Conservation (phyloP, 1,140 invertebrate species). For the Caenorhabditis remanei region DNA sequence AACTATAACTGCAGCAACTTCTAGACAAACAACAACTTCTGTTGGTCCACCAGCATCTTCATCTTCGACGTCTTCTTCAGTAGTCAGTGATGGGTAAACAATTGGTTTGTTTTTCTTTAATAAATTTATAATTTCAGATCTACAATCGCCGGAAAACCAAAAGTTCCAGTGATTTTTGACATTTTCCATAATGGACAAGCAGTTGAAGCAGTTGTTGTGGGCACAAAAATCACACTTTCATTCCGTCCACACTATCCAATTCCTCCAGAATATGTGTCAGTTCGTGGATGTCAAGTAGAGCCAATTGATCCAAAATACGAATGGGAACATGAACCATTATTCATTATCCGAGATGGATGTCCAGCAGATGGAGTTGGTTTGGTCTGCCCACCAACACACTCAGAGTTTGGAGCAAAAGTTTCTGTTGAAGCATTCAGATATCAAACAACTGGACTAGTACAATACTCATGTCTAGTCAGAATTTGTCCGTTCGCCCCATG, state of each 20-base stretch:
- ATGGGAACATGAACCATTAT: constrained; percentile 77
- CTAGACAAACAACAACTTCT: constrained; percentile 36
- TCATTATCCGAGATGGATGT: constrained; percentile 75
- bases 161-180: constrained; percentile 74
- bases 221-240: constrained; percentile 74
- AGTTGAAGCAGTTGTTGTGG: constrained; percentile 77
- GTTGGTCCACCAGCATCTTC: constrained; percentile 11
- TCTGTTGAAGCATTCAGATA: constrained; percentile 77
- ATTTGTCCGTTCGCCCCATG: constrained; percentile 76
- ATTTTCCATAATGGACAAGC: constrained; percentile 77
- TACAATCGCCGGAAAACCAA: constrained; percentile 41
- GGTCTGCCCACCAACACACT: constrained; percentile 75
- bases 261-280: constrained; percentile 76
- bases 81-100: neutral
- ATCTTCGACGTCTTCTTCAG: neutral
- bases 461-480: constrained; percentile 77
- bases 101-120: neutral
- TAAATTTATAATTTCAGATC: constrained; percentile 9
- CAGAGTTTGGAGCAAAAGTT: constrained; percentile 72
- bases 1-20: constrained; percentile 60
- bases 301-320: constrained; percentile 75
- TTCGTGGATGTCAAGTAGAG: constrained; percentile 77
- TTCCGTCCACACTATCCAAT: constrained; percentile 78
- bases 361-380: constrained; percentile 76
- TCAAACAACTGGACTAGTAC: constrained; percentile 76